Evolutionary conservation across 2,113 vertebrate species (phyloP).

Genomic region (Apodemus speciosus): DNA sequence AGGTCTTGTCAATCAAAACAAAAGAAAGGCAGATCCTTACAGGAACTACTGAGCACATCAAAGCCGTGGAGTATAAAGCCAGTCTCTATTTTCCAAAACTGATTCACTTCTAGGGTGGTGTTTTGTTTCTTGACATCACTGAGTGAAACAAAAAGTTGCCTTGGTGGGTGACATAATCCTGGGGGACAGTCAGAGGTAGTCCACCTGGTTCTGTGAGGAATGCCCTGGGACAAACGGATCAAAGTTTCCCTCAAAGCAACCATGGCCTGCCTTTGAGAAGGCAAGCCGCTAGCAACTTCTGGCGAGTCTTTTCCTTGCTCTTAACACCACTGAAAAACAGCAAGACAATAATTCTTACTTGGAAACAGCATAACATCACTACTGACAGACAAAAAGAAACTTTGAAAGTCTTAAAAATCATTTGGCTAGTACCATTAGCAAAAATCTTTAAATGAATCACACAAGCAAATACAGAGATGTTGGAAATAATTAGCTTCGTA

Average conservation of each 20-base stretch:
- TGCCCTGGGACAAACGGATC: constrained; percentile 72
- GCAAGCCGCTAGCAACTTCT: constrained; percentile 16
- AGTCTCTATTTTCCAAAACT: constrained; percentile 78
- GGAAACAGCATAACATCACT: constrained; percentile 53
- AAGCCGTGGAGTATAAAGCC: constrained; percentile 80
- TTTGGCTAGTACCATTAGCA: constrained; percentile 16
- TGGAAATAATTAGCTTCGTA: constrained; percentile 5
- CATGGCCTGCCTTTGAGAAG: constrained; percentile 57
- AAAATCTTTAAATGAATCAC: constrained; percentile 49
- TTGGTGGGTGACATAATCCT: constrained; percentile 80
- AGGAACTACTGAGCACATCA: constrained; percentile 83
- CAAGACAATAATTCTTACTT: constrained; percentile 46
- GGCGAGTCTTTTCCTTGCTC: constrained; percentile 40
- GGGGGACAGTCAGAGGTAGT: constrained; percentile 65
- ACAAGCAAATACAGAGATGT: neutral
- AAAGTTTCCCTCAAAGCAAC: constrained; percentile 61
- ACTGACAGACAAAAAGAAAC: constrained; percentile 48
- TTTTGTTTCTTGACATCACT: constrained; percentile 81
- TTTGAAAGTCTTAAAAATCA: constrained; percentile 39
- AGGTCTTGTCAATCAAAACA: constrained; percentile 84
- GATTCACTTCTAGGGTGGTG: constrained; percentile 78
- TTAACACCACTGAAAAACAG: constrained; percentile 42
- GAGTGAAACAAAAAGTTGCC: constrained; percentile 78
- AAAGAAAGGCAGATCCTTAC: constrained; percentile 84
- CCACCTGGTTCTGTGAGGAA: constrained; percentile 60